Base-by-base conservation (phyloP, 2,888 invertebrate genomes). In the Hofmannophila pseudospretella region DNA sequence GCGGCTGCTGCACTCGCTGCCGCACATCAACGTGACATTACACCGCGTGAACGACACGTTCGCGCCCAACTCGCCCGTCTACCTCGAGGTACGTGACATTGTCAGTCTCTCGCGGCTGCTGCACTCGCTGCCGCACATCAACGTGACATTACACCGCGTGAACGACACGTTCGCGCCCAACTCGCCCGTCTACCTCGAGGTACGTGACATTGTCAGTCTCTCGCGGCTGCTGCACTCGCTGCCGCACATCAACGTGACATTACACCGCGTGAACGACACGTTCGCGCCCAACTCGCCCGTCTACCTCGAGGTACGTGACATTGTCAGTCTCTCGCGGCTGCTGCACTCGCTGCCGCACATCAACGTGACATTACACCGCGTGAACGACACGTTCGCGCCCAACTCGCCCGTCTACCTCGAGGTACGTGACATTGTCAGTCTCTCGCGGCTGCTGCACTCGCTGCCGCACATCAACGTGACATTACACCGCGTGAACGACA, bases 41-140 rank as follows among this genome's bases (percentile, higher is more conserved):
- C 94, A 95, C 72, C 90, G 91, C 59, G 96, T 96, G 81, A 96
- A 97, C 84, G 94, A 93, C 68, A 96, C 96, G 47, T 97, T 97
- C 85, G 93, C 95, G 66, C 96, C 96, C 32, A 91, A 93, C 62
- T 95, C 95, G 68, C 93, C 94, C 58, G 91, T 95, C 52, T 98
- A 98, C 84, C 89, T 96, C 56, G 97, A 97, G 93, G 96, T 95
- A 76, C 1, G 11, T n/a, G 4, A n/a, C 25, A 1, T 5, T 5
- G 4, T 5, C 19, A 4, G 19, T 19, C n/a, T n/a, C n/a, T n/a
- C n/a, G 5, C 82, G 5, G 16, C 3, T 16, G 16, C 3, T 16
- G 5, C 96, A 97, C 84, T 89, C 91, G 60, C 89, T 97, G 85
- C 97, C n/a, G n/a, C n/a, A n/a, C n/a, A n/a, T n/a, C n/a, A n/a